Conservation (phyloP, 2,113 vertebrate genomes). For the Cisticola juncidis region DNA sequence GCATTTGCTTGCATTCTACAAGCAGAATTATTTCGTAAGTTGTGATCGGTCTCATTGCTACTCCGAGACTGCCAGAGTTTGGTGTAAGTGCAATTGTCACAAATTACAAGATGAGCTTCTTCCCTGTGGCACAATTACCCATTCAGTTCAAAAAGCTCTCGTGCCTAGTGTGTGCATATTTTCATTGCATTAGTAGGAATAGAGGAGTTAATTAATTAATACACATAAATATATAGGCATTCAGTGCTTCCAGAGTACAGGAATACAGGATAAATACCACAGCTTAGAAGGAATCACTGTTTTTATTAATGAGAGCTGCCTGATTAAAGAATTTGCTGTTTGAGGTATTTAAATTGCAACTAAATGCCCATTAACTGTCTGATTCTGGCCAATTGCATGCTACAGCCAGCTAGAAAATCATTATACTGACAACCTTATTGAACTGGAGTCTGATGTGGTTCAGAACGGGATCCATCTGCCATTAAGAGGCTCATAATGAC, state of each 20-base stretch:
- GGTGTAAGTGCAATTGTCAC: background rate
- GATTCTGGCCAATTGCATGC: background rate
- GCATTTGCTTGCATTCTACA: background rate
- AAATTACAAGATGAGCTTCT: background rate
- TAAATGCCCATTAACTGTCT: background rate
- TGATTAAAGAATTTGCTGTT: background rate
- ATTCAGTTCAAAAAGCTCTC: background rate
- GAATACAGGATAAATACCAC: background rate
- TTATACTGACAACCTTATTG: background rate
- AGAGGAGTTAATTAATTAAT: background rate
- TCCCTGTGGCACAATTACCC: background rate
- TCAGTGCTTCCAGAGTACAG: background rate
- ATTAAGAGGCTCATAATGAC: background rate
- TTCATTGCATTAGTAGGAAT: background rate
- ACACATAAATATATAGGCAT: background rate
- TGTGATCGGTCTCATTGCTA: background rate
- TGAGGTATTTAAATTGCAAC: background rate
- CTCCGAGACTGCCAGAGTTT: background rate
- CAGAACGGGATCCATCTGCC: background rate
- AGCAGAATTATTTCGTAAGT: background rate
- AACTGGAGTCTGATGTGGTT: background rate
- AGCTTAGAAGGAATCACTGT: background rate
- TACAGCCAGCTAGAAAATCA: background rate
- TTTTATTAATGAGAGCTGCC: background rate
- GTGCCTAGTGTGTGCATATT: background rate